Conservation (phyloP, 2,113 vertebrate genomes). For the Ellobius talpinus region DNA sequence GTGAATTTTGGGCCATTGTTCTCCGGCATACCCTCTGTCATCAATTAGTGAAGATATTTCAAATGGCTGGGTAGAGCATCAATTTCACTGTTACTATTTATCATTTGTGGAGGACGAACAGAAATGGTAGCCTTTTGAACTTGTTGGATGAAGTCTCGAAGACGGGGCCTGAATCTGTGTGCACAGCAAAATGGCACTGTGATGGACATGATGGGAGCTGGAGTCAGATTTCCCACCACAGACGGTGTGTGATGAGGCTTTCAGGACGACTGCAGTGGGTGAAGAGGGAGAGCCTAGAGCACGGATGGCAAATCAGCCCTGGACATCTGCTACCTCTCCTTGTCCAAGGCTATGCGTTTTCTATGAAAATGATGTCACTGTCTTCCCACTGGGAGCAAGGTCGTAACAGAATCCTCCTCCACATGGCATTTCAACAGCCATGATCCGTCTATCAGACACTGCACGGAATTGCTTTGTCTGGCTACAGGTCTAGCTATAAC, state of each 20-base stretch:
- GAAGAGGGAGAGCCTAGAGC: background rate
- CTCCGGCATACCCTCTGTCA: background rate
- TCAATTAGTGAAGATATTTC: conserved; percentile 54
- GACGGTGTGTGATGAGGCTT: background rate
- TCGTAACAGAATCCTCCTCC: background rate
- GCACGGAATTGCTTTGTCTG: background rate
- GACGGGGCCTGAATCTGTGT: conserved; percentile 10
- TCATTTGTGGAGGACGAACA: background rate
- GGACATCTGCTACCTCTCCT: background rate
- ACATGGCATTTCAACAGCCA: background rate
- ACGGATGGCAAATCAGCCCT: background rate
- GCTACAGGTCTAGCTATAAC: background rate
- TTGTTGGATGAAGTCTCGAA: background rate
- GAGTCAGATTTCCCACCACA: background rate
- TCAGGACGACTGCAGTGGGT: background rate
- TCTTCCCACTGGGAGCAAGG: background rate
- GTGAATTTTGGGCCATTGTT: conserved; percentile 53
- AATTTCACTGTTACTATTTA: conserved; percentile 13
- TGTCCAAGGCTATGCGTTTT: background rate
- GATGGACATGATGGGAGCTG: background rate
- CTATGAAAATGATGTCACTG: background rate
- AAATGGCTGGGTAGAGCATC: background rate
- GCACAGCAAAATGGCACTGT: background rate
- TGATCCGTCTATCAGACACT: background rate
- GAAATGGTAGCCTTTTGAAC: background rate